Base-by-base conservation (phyloP, 2,113 vertebrate genomes). In the Phaethornis superciliosus region DNA sequence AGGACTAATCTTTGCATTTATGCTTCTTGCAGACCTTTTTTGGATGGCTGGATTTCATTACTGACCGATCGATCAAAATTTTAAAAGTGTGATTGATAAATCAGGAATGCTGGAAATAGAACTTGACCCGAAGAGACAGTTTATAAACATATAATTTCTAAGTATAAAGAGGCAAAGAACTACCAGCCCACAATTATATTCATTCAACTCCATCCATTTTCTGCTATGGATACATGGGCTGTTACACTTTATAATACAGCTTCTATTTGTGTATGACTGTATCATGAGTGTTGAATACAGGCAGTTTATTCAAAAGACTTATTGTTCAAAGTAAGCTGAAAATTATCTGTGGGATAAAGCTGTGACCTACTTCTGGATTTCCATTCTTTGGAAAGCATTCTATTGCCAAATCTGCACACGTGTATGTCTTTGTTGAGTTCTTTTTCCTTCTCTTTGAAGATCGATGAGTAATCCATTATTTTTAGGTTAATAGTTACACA, bases 301-400 rank as follows among this genome's bases (percentile, higher is more conserved):
- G 44, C 65, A 79, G 52, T 86, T 95, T 89, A 54, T 92, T 95
- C 64, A 81, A n/a, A 86, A 90, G 12, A 86, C 86, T 84, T 76
- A 84, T 93, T 94, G 81, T 94, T 93, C 80, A 75, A 35, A 84
- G 56, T 93, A 94, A 96, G 77, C 82, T 92, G 88, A 86, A 95
- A 84, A 89, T 78, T 11, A 81, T 88, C 42, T 55, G 71, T 54
- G 63, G 88, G 76, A 74, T 93, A 86, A 96, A 94, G 69, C 65
- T 74, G 69, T 90, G 77, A 54, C 69, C 79, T 71, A 86, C 21
- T 89, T 89, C 65, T 84, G 54, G 26, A 58, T 81, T 90, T 94
- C 32, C n/a, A 9, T 24, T 30, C 80, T 81, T 89, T 81, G 32
- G 51, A 85, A 83, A 85, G 22, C n/a, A 52, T 85, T 90, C 3